Percentiles rank a stretch among this genome's conserved stretches.
Evolutionary conservation across 2,113 vertebrate species (phyloP).

Genomic region (Gallinago jamesoni): DNA sequence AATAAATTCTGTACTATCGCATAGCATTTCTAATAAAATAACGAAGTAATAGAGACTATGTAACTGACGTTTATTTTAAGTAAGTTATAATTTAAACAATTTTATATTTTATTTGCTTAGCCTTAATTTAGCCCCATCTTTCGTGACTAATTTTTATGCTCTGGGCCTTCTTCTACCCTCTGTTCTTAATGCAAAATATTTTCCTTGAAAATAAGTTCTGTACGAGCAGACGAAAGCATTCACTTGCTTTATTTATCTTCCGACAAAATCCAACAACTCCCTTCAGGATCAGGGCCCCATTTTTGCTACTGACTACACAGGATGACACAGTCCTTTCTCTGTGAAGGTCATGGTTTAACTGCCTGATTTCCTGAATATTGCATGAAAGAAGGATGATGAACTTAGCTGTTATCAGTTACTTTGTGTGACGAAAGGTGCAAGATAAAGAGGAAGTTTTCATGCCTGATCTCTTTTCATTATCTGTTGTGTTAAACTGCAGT

Average conservation of each 20-base stretch:
- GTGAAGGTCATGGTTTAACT: slow-evolving; percentile 34
- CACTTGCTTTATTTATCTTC: not conserved
- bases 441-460: slow-evolving; percentile 40
- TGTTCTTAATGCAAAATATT: not conserved
- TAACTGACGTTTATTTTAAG: not conserved
- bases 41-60: not conserved
- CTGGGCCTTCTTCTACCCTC: not conserved
- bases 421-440: not conserved
- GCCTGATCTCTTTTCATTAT: slow-evolving; percentile 24
- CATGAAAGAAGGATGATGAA: slow-evolving; percentile 37
- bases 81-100: not conserved
- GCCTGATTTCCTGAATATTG: slow-evolving; percentile 15
- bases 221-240: not conserved
- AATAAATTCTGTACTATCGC: not conserved
- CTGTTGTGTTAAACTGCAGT: not conserved
- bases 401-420: slow-evolving; percentile 31
- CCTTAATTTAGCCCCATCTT: not conserved
- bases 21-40: not conserved
- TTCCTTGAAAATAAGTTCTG: not conserved
- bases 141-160: not conserved
- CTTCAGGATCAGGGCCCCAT: not conserved
- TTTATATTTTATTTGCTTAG: not conserved
- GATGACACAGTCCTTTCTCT: not conserved
- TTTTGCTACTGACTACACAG: not conserved
- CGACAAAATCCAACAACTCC: not conserved